Conservation (phyloP, 1,140 invertebrate genomes). For the Arctopsyche grandis region DNA sequence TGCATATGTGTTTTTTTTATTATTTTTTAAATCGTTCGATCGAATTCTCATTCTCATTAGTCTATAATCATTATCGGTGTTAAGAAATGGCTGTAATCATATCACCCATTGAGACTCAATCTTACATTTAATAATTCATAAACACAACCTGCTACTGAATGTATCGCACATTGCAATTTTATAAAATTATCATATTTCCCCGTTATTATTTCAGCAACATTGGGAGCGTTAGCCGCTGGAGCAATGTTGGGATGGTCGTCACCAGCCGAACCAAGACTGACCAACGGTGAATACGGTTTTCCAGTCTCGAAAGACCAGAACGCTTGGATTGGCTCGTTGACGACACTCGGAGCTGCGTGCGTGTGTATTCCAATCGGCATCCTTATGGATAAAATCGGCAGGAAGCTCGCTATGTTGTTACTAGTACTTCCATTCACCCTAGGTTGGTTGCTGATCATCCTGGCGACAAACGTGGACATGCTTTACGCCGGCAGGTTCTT, state of each 20-base stretch:
- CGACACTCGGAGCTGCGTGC: conserved; percentile 77
- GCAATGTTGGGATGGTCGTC: conserved; percentile 81
- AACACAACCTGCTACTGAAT: no score
- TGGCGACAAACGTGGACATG: conserved; percentile 72
- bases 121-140: no score
- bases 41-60: no score
- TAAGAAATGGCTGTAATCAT: no score
- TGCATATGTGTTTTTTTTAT: no score
- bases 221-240: conserved; percentile 68
- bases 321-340: conserved; percentile 78
- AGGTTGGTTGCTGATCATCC: conserved; percentile 82
- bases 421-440: conserved; percentile 76
- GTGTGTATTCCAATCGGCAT: conserved; percentile 79
- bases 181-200: no score
- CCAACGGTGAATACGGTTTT: conserved; percentile 68
- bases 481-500: conserved; percentile 80
- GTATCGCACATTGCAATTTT: no score
- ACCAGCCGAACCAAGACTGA: conserved; percentile 70
- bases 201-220: conserved; percentile 65
- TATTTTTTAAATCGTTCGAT: no score
- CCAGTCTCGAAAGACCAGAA: conserved; percentile 64
- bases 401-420: conserved; percentile 78
- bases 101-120: no score
- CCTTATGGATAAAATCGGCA: conserved; percentile 78
- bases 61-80: no score